Evolutionary conservation across 2,888 invertebrate species (phyloP).

Genomic region (Lycia hirtaria): DNA sequence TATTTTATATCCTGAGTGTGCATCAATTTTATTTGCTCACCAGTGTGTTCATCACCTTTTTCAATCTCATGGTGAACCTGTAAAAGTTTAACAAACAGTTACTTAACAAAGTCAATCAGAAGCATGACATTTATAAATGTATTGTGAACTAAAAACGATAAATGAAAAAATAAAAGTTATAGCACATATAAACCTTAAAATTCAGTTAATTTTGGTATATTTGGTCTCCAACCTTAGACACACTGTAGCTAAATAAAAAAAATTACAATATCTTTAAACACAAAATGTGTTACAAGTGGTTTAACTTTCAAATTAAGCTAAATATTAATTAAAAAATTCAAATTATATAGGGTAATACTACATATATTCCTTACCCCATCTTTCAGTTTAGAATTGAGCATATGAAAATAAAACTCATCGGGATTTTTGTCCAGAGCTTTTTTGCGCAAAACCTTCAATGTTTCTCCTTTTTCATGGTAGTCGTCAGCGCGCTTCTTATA

Average conservation of each 20-base stretch:
- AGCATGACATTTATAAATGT: neutral
- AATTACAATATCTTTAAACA: too few species aligned
- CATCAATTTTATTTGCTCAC: constrained; percentile 95
- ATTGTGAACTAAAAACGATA: too few species aligned
- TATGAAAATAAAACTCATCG: constrained; percentile 99
- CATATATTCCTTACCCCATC: constrained; percentile 80
- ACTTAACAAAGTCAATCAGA: neutral
- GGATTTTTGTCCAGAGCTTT: constrained; percentile 97
- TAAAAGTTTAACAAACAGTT: neutral
- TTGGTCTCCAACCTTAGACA: too few species aligned
- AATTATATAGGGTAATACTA: too few species aligned
- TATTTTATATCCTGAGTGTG: constrained; percentile 96
- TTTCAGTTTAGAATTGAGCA: constrained; percentile 94
- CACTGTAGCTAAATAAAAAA: too few species aligned
- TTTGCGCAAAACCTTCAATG: constrained; percentile 92
- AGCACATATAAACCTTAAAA: too few species aligned
- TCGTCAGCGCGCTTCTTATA: constrained; percentile 92
- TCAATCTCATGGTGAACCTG: constrained; percentile 88
- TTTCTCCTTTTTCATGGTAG: constrained; percentile 92
- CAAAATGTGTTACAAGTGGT: too few species aligned
- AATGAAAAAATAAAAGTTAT: too few species aligned
- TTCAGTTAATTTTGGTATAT: too few species aligned
- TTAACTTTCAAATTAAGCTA: too few species aligned
- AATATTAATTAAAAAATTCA: too few species aligned
- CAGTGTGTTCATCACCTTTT: constrained; percentile 90